Evolutionary conservation across 2,797 vertebrate species (phyloP), one percentile per base, ranked within the genome.

Genomic region (Gallinago solitaria): DNA sequence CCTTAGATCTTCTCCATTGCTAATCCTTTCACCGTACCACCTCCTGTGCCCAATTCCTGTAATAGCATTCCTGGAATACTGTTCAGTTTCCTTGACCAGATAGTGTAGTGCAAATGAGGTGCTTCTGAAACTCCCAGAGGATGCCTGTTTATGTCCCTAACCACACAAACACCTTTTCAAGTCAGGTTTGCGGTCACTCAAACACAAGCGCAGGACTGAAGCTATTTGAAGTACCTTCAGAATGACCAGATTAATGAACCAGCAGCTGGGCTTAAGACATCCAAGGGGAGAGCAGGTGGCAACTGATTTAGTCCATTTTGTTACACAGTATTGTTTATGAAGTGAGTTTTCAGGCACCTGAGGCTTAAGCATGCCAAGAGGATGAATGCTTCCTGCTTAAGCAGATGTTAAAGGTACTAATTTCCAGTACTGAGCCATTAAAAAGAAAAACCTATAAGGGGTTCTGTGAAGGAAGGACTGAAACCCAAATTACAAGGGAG

Each of bases 241-340:
- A 74, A 94, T 68, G 45, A 87, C 67, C 41, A 84, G 54, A 63
- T 54, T 39, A 67, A 24, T 12, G 33, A 79, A 87, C 48, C 41
- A 85, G 71, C 81, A 93, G 32, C 41, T 87, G 51, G 64, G 37
- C 71, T 90, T 56, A 63, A 89, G 77, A 71, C 30, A 71, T 54
- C 60, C 83, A 74, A 83, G 63, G 64, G 39, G 37, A 71, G 33
- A 95, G 85, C 90, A 95, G 93, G 89, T 93, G 92, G 90, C 88
- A 69, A 56, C 54, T 39, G 56, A 76, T 82, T 60, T 16, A 37
- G 59, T 89, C 75, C 67, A 41, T 83, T 96, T 95, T 93, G 48
- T 67, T 86, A 73, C 25, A 77, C 20, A 3, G 35, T 83, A 5
- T 48, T 9, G 0, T 93, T 82, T 68, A 77, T 39, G 15, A 92